Evolutionary conservation across 2,113 vertebrate genomes (phyloP), one percentile per base, ranked within the genome.

Genomic region (Nanorana parkeri): DNA sequence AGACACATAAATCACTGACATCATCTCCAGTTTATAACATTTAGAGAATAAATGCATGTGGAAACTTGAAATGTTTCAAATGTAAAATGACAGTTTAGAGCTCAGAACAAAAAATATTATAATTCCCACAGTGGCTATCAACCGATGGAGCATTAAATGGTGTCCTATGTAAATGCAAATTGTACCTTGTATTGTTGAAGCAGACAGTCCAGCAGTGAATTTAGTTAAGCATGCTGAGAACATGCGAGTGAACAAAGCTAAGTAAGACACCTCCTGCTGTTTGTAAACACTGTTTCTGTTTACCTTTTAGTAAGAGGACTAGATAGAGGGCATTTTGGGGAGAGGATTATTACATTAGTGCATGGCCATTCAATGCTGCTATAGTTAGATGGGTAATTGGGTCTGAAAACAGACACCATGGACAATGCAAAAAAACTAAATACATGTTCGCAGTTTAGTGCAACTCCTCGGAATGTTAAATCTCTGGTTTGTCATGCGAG

Each of bases 211-310:
- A 0, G 58, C 77, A 60, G 65, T 1, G 60, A 84, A 15, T 28
- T 21, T 67, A 86, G 89, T 89, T 90, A 88, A 89, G 68, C 77
- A 68, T 51, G 81, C 28, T 68, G 83, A 88, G 88, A 86, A 85
- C 87, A 88, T 74, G 81, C 24, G 32, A 81, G 82, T 82, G 54
- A 90, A 92, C 88, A 92, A 91, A 92, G 90, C 84, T 36, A 87
- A 86, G 87, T 86, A 86, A 87, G 81, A 85, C 75, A 81, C 86
- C 85, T 88, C 87, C 84, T 80, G 90, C 85, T 86, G 84, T 8
- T 63, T 61, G 86, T 91, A 92, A 92, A 92, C 84, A 91, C 52
- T 72, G 54, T 74, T 74, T 29, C 56, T 58, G 54, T 74, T 74
- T 74, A 60, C n/a, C 26, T 3, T 21, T 55, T 73, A 29, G 19